These are phyloP conservation scores for Porites divaricata DNA, from an alignment of 92 coral and sea anemone genomes.

Conservation along the genomic window DNA sequence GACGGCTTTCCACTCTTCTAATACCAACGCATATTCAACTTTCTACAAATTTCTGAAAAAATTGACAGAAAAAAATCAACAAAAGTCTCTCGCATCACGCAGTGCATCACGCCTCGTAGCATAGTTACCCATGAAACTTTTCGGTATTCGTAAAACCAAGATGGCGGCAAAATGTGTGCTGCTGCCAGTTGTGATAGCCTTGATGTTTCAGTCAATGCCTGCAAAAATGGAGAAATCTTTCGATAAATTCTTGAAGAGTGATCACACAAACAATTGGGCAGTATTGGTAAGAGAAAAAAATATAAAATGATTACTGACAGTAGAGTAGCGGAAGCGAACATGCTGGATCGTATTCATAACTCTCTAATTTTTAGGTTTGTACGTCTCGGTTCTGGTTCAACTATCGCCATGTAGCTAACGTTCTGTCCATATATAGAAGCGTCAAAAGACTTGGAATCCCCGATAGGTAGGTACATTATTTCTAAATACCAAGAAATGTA, in stretches of 20 bases:
- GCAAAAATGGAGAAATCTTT: constrained; percentile 58
- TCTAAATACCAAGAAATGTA: neutral
- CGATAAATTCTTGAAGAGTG: constrained; percentile 73
- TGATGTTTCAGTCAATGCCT: constrained; percentile 23
- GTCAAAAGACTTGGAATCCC: constrained; percentile 97
- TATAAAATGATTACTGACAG: neutral
- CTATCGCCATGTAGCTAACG: constrained; percentile 99
- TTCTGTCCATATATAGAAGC: constrained; percentile 92
- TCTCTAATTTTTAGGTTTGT: constrained; percentile 69
- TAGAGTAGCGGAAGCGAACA: neutral
- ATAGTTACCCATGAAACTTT: constrained; percentile 19
- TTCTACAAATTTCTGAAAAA: too few species aligned
- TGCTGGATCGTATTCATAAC: neutral
- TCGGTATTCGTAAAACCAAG: constrained; percentile 44
- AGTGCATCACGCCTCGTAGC: too few species aligned
- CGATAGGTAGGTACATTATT: constrained; percentile 89
- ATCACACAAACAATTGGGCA: constrained; percentile 98
- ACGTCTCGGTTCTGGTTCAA: constrained; percentile 99
- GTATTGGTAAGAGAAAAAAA: constrained; percentile 74
- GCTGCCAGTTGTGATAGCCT: constrained; percentile 9
- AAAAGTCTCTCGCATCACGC: too few species aligned
- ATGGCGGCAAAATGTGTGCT: constrained; percentile 77
- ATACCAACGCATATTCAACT: too few species aligned
- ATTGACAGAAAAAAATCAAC: too few species aligned
- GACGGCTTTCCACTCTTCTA: too few species aligned